Base-by-base conservation (phyloP, 1,140 invertebrate species). In the Drosophila carrolli region DNA sequence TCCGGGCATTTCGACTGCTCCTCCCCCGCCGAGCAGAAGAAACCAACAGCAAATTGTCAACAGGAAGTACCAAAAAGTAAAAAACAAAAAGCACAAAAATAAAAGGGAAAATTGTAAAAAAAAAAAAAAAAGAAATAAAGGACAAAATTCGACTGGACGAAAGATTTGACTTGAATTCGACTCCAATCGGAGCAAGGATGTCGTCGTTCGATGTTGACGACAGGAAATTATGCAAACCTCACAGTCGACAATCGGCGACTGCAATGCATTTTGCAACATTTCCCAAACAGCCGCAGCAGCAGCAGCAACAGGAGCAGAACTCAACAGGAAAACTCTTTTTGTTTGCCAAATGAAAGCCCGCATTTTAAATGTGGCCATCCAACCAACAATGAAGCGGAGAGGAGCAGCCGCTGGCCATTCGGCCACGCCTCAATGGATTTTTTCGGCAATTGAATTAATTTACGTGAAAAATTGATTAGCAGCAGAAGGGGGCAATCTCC, bases 201-300 rank as follows among this genome's bases (percentile, higher is more conserved):
- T 57, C 66, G 51, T 75, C 60, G 61, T 68, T 68, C 68, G 44
- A 56, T 89, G 72, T 58, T 89, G 88, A 81, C 90, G 81, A 90
- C 90, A 91, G 90, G 90, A 91, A 91, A 91, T 91, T 91, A 91
- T 91, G 90, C 86, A 91, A 91, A 91, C 90, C 86, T 91, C 90
- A 75, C 67, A 48, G 67, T 32, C 60, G 19, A 8, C n/a, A 16
- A 13, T 14, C 47, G 16, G 11, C 55, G 19, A 59, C 51, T 61
- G 73, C 77, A 75, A 74, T 88, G 83, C 81, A 86, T 66, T 86
- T 77, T 81, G 53, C 68, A 72, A 71, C 68, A 58, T 57, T 67
- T 76, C 40, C 46, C 48, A 46, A 61, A 70, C 65, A 54, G 29
- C 53, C 60, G 43, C 44, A 59, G n/a, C 44, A 59, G 57, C 41